phyloP scores from a whole-genome alignment of 2,888 invertebrate genomes.

The Ennomos fuscantarius region DNA sequence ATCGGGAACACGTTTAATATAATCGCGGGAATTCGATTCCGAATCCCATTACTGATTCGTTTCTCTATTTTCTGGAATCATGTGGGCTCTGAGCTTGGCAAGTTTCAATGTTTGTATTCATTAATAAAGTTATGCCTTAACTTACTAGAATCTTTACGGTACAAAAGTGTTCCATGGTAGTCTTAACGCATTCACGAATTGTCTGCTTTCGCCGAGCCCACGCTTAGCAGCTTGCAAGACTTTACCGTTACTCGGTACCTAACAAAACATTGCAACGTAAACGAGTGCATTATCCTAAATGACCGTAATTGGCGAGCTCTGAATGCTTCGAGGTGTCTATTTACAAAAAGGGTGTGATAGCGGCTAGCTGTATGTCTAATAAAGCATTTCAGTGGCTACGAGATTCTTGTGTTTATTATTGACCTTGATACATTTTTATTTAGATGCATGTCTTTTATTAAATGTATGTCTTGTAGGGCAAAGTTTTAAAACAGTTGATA shows the following conservation, averaged over 20 bases:
- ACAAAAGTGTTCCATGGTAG: constrained; percentile 34
- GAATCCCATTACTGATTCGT: constrained; percentile 40
- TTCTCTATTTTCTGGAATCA: constrained; percentile 37
- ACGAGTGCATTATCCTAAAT: constrained; percentile 67
- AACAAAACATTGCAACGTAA: constrained; percentile 60
- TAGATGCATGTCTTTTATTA: neutral
- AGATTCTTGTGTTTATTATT: constrained; percentile 18
- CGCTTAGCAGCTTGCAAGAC: constrained; percentile 44
- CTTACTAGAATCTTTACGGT: constrained; percentile 22
- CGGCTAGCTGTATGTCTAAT: constrained; percentile 14
- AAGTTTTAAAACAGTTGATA: neutral
- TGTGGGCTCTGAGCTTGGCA: constrained; percentile 21
- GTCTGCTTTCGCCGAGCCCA: constrained; percentile 42
- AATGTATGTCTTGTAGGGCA: neutral
- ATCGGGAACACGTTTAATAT: constrained; percentile 53
- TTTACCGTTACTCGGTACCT: constrained; percentile 49
- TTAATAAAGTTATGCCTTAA: constrained; percentile 33
- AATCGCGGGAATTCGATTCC: constrained; percentile 46
- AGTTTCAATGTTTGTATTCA: constrained; percentile 24
- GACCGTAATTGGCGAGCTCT: constrained; percentile 53
- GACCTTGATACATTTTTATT: neutral
- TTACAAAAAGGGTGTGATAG: constrained; percentile 40
- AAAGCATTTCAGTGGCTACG: constrained; percentile 17
- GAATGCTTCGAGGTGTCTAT: constrained; percentile 49
- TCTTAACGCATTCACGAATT: constrained; percentile 50